phyloP scores from a whole-genome alignment of 92 coral and sea anemone species.

The Diadumene lineata region DNA sequence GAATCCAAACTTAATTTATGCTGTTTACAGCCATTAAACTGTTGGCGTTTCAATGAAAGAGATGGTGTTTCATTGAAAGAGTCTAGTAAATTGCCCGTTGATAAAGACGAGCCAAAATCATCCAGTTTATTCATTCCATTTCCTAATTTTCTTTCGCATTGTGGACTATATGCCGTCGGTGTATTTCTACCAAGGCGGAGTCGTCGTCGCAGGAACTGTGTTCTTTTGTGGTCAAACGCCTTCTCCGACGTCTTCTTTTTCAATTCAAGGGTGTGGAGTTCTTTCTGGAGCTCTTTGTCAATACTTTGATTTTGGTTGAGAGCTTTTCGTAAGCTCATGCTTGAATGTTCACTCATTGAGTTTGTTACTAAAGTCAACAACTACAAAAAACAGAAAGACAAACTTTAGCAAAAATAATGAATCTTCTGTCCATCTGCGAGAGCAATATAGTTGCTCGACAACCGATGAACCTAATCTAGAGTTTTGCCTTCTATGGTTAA shows the following conservation, averaged over 20 bases:
- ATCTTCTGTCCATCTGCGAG: too few relatives aligned
- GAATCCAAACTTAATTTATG: conserved; percentile 7
- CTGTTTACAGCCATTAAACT: not conserved
- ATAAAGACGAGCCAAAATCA: conserved; percentile 2
- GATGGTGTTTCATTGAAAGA: not conserved
- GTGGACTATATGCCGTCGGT: not conserved
- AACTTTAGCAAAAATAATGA: not conserved
- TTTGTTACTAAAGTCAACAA: not conserved
- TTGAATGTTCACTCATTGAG: not conserved
- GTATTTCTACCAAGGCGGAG: not conserved
- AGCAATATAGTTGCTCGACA: too few relatives aligned
- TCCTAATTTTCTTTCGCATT: not conserved
- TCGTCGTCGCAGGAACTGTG: conserved; percentile 9
- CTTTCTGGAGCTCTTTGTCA: conserved; percentile 22
- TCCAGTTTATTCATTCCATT: conserved; percentile 6
- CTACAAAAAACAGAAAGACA: not conserved
- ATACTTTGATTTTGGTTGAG: conserved; percentile 19
- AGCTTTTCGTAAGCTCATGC: conserved; percentile 14
- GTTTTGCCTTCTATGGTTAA: too few relatives aligned
- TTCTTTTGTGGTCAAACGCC: conserved; percentile 19
- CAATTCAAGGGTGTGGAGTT: conserved; percentile 15
- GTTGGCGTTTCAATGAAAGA: not conserved
- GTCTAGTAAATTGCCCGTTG: conserved; percentile 20
- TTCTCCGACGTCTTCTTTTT: conserved; percentile 23
- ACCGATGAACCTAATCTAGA: too few relatives aligned